Base-by-base conservation (phyloP, 1,140 invertebrate species). In the Papilio polyxenes region DNA sequence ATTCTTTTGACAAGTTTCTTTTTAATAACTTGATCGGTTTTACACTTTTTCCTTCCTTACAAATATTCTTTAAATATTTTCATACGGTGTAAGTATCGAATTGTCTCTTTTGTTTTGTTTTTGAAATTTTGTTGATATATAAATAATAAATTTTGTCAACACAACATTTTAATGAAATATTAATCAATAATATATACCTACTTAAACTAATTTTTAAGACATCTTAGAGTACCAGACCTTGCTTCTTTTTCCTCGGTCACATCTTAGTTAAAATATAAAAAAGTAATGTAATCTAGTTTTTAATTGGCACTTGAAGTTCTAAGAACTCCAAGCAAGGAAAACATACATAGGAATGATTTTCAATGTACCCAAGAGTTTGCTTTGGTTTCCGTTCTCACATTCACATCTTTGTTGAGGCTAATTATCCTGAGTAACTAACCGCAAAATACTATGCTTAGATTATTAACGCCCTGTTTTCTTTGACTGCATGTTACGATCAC, bases 361-460 rank as follows among this genome's bases (percentile, higher is more conserved):
- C 53, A 59, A 78, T 40, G 10, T 56, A 9, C 10, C 56, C 17
- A 78, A 78, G 56, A 62, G 77, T 40, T 65, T 56, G 77, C 77
- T 79, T 48, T 40, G n/a, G 15, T 59, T 65, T 82, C 81, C 84
- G 81, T 85, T 82, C 72, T 11, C 81, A 79, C 85, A 82, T 84
- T 79, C 84, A 85, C 86, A 85, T 83, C 81, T 83, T 75, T 77
- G 82, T 51, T 31, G 83, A 81, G 81, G 85, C 85, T 88, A 88
- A 87, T 88, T 88, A 88, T 81, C 83, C 79, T 86, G 84, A 85
- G 87, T 85, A 87, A 86, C 87, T 80, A 79, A 78, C 82, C 79
- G 83, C 80, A 81, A 86, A 86, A 85, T 87, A 85, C 81, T 87
- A 79, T 81, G 82, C 75, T 49, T 83, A 83, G 86, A 88, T 87